Evolutionary conservation across 2,797 vertebrate genomes (phyloP), one percentile per base, ranked within the genome.

Genomic region (Atherinosoma microstoma): DNA sequence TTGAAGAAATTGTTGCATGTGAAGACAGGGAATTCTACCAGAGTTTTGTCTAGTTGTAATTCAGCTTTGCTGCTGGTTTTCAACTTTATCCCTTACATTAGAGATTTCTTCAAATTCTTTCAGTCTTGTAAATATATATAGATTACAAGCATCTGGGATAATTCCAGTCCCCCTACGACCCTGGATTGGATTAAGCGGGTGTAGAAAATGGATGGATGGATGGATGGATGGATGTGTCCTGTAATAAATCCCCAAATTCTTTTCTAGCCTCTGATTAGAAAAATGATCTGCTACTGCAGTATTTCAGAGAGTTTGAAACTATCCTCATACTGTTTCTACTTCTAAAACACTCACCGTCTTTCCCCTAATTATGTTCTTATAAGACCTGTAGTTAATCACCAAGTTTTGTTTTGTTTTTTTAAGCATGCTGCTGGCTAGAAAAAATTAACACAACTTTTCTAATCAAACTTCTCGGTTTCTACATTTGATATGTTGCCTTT

Each of bases 401-500:
- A 15, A 3, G 15, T 42, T 42, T 32, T 1, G 32, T 32, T 32
- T 32, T 15, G 4, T 0, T 42, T 42, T 42, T 42, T 42, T 42
- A 15, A 42, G 38, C 36, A 38, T 13, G 36, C 12, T 42, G 15
- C 38, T 47, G 45, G 20, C 45, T n/a, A 47, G 20, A n/a, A 47
- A 15, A 22, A 29, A 13, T 15, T 4, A 15, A 29, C 51, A 15
- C 3, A 27, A 27, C 13, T 16, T 54, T 54, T 16, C 12, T 29
- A 1, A 29, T 56, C 5, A 56, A 56, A 56, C 24, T 18, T 56
- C 13, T 56, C 6, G 2, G 16, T 56, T 56, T 56, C 29, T 10
- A 24, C 34, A 27, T 65, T 54, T 65, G 34, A 27, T 54, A 54
- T 38, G 32, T 27, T 65, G n/a, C 15, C 34, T 65, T 47, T 59